Evolutionary conservation across 2,888 invertebrate species (phyloP), one percentile per base, ranked within the genome.

Genomic region (Eupithecia abbreviata): DNA sequence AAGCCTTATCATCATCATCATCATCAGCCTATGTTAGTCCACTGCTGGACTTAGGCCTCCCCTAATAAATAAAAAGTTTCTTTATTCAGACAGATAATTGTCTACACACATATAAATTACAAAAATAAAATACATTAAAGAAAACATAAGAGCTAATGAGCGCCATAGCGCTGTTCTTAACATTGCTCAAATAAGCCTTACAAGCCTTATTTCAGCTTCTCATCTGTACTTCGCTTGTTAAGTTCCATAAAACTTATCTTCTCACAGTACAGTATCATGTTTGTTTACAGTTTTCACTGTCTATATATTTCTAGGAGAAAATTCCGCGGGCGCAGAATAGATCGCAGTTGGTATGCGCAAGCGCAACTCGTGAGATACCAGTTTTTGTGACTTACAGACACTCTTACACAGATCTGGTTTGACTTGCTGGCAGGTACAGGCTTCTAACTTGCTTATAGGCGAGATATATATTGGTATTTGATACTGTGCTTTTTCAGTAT

Each of bases 221-320:
- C 55, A 55, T n/a, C 7, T 18, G 9, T 18, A 58, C 9, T 18
- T 9, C 12, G 30, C 18, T 30, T 30, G 30, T 30, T 4, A 41
- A 41, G 65, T 15, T 67, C 9, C 2, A 41, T 47, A n/a, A 18
- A 18, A 69, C 76, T 77, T 79, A 82, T 85, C 71, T 87, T 86
- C 88, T 15, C 65, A 79, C 90, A 73, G 85, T 93, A 90, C 92
- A 78, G 81, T 82, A 82, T 81, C 81, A 84, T 85, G 91, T 91
- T 92, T 93, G 91, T 93, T 92, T 86, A 92, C 90, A 86, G 90
- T 92, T 94, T 94, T 94, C 94, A 92, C 94, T 94, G 89, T 94
- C 93, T 88, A 89, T 91, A 90, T 90, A 90, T 91, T 91, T 91
- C 93, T 91, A 88, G 89, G 93, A 91, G 93, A 93, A 94, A 94